These are phyloP conservation scores for Nomada ferruginata DNA, from an alignment of 2,888 invertebrate species.

Conservation along the genomic window DNA sequence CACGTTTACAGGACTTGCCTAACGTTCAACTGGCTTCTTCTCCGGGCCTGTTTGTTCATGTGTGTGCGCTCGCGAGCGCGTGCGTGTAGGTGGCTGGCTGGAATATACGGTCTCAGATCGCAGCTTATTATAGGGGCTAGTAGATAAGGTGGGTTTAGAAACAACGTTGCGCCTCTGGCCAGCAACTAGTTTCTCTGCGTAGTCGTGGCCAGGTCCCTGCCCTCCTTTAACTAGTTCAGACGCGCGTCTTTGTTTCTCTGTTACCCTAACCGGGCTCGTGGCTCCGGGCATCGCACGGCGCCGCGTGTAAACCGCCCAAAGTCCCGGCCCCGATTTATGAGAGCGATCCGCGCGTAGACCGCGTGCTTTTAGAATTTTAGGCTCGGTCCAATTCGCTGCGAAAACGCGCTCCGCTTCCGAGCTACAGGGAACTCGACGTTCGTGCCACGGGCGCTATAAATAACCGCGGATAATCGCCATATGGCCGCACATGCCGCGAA, in stretches of 20 bases:
- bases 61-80: neutral
- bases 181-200: conserved; percentile 69
- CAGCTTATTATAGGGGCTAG: conserved; percentile 83
- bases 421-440: conserved; percentile 32
- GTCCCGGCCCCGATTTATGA: conserved; percentile 73
- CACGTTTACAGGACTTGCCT: conserved; percentile 8
- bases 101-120: conserved; percentile 81
- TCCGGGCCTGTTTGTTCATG: neutral
- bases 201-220: conserved; percentile 41
- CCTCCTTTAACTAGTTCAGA: conserved; percentile 20
- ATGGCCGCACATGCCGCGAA: conserved; percentile 67
- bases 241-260: conserved; percentile 17
- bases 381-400: conserved; percentile 59
- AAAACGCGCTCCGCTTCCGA: conserved; percentile 58
- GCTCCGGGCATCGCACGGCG: conserved; percentile 63
- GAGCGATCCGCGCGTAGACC: conserved; percentile 62
- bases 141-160: conserved; percentile 80
- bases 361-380: conserved; percentile 66
- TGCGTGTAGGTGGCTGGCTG: conserved; percentile 56
- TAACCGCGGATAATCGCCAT: conserved; percentile 74
- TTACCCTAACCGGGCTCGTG: conserved; percentile 9
- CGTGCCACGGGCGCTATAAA: conserved; percentile 69
- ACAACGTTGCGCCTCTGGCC: conserved; percentile 77
- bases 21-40: conserved; percentile 29
- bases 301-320: conserved; percentile 65